Base-by-base conservation (phyloP, 2,888 invertebrate genomes). In the Belgica antarctica region DNA sequence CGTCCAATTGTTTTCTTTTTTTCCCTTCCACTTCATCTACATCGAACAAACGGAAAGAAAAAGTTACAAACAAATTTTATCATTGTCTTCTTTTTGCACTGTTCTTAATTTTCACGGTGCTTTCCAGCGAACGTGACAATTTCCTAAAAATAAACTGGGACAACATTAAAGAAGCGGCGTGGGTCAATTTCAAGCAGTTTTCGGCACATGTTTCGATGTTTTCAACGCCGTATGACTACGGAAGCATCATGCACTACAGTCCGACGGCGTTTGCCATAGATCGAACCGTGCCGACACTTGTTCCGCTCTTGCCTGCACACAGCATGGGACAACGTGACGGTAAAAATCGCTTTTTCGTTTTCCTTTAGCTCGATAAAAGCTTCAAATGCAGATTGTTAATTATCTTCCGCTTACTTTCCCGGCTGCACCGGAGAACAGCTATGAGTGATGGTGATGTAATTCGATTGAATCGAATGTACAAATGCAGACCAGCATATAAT, bases 171-270 rank as follows among this genome's bases (percentile, higher is more conserved):
- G 17, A 17, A n/a, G n/a, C 19, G 15, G 68, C 68, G 7, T 17
- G 22, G 22, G 7, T 12, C 12, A 68, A 68, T 47, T 68, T 68
- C 17, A 57, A 57, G 28, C 68, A 68, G 27, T 57, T 68, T 15
- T 10, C 15, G 10, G 25, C 31, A 12, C 57, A 68, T 19, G 68
- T 68, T 34, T 47, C 28, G 31, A 68, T 68, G 68, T 86, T 84
- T 72, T 84, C 84, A 1, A 82, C 85, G 36, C 75, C 79, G 0
- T 87, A 87, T 73, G 87, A 87, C 76, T 87, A 86, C 73, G 78
- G 76, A 1, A 87, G 87, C 73, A 82, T 87, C 0, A 85, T 87
- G 85, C 87, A 87, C 73, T 87, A 87, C 73, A 82, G 84, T 10
- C 80, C 80, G 25, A 77, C 75, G 12, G 86, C 86, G 0, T 87